A percentile compares a stretch with the other conserved stretches of the same genome.
Conservation (phyloP, 2,113 vertebrate species). For the Barbus barbus region DNA sequence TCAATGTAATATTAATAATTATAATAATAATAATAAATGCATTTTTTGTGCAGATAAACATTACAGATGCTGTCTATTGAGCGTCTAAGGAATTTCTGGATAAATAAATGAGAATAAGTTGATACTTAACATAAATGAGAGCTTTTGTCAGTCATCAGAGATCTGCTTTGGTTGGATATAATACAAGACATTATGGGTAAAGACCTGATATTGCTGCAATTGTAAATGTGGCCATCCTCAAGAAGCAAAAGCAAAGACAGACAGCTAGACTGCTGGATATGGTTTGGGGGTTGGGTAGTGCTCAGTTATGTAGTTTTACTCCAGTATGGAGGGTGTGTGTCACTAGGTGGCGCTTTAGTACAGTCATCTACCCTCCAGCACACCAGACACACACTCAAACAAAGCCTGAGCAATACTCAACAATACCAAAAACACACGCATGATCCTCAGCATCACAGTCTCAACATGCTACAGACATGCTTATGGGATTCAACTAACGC, state of each 20-base stretch:
- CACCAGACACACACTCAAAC: constrained; percentile 26
- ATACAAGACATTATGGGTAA: neutral
- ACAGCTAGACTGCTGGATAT: constrained; percentile 1
- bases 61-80: neutral
- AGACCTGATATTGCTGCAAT: neutral
- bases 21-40: no score
- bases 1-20: neutral
- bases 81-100: neutral
- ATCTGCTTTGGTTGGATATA: neutral
- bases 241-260: neutral
- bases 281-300: constrained; percentile 28
- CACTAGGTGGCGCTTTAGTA: constrained; percentile 85
- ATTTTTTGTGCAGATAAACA: neutral
- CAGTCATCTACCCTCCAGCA: constrained; percentile 60
- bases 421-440: constrained; percentile 8
- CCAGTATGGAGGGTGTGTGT: constrained; percentile 19
- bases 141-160: neutral
- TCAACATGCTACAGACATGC: neutral
- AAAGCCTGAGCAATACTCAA: constrained; percentile 32
- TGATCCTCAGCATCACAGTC: constrained; percentile 21
- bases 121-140: neutral
- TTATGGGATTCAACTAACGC: neutral
- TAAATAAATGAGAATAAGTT: neutral
- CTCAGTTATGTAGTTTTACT: neutral
- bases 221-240: neutral